Conservation (phyloP, 2,888 invertebrate species). For the Lasioglossum morio region DNA sequence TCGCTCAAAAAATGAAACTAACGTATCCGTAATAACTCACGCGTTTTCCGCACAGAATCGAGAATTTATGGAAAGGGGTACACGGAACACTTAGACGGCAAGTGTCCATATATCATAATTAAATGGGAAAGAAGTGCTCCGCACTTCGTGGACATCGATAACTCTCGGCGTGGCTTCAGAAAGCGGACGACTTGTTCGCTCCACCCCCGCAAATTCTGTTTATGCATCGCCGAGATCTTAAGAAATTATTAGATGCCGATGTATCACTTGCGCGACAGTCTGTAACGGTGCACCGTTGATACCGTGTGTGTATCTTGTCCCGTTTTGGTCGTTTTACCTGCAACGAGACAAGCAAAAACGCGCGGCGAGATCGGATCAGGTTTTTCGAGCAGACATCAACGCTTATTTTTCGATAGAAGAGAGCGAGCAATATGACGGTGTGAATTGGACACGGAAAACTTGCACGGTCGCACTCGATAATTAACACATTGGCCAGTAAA, state of each 20-base stretch:
- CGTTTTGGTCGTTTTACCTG: not conserved
- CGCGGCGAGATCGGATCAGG: not conserved
- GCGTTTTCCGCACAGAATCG: conserved; percentile 45
- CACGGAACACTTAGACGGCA: conserved; percentile 51
- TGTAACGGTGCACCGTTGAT: conserved; percentile 27
- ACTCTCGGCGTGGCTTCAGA: conserved; percentile 66
- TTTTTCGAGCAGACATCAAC: not conserved
- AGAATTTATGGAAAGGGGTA: conserved; percentile 62
- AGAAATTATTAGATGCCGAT: conserved; percentile 51
- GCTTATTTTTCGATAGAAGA: conserved; percentile 2
- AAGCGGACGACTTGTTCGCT: conserved; percentile 65
- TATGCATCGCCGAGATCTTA: conserved; percentile 61
- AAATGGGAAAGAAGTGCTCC: conserved; percentile 78
- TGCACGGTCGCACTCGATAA: conserved; percentile 6
- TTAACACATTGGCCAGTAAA: not conserved
- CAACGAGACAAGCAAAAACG: conserved; percentile 15
- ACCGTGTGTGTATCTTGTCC: not conserved
- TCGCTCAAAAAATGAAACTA: not conserved
- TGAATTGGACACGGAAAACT: conserved; percentile 11
- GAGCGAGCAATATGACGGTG: not conserved
- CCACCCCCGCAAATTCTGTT: conserved; percentile 71
- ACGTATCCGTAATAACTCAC: conserved; percentile 42
- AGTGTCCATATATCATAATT: conserved; percentile 80
- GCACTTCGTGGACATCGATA: conserved; percentile 57
- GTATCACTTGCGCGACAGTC: conserved; percentile 37